Base-by-base conservation (phyloP, 2,888 invertebrate species). In the Emmelina monodactyla region DNA sequence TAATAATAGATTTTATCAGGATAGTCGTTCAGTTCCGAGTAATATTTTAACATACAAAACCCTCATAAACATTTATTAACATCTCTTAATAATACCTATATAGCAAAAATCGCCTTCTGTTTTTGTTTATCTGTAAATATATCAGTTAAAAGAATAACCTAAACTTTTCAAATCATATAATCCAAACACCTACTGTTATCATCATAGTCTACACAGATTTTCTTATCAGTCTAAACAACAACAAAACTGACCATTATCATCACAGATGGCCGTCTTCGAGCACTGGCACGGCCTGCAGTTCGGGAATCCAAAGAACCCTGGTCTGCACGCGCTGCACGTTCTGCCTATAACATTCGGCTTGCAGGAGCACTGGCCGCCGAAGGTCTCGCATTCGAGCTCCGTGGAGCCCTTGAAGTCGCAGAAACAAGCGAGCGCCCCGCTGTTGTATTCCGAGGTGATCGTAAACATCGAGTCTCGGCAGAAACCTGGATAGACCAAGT, bases 341-440 rank as follows among this genome's bases (percentile, higher is more conserved):
- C 97, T 83, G 1, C 98, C 98, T 45, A 99, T 96, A 1, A 99
- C 91, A 63, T 98, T 91, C 0, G 89, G 85, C 54, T 89, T 89
- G 66, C 99, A 99, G 3, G 87, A 86, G 62, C 99, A 99, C 65
- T 98, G 97, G 0, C 99, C 99, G 0, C 99, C 99, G 62, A 96
- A 97, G 25, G 88, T 85, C 42, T 91, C 88, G 60, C 99, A 99
- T 50, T 91, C 89, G 58, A 97, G 91, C 33, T 83, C 78, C 0
- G 82, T 84, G 0, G 96, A 92, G 0, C 98, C 97, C 38, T 88
- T 87, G 50, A 88, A 88, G 62, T 96, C 90, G 61, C 99, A 99
- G 43, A 88, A 83, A 53, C 99, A 99, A 0, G 88, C 84, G 28
- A 94, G 62, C 0, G 97, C 97, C 0, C 97, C 96, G 46, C 91